Conservation (phyloP, 1,140 invertebrate species). For the Drosophila sp. region DNA sequence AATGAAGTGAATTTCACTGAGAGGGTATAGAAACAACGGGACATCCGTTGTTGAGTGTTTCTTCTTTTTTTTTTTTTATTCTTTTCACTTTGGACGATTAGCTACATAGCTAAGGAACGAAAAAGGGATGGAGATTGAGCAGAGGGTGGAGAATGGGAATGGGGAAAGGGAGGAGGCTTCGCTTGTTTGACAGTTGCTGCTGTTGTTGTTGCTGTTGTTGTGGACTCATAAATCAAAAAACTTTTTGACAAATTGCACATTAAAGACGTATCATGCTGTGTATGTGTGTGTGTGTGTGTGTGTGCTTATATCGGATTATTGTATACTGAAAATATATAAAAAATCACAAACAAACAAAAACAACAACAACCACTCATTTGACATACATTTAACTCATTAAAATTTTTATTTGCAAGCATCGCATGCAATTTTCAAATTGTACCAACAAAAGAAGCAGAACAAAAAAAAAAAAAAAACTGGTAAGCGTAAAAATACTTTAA, state of each 20-base stretch:
- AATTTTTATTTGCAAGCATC: conserved; percentile 10
- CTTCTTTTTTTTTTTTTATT: conserved; percentile 35
- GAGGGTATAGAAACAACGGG: conserved; percentile 2
- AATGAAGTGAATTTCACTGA: neutral
- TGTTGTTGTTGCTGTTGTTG: conserved; percentile 24
- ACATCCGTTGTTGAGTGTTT: neutral
- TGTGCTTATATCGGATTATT: conserved; percentile 38
- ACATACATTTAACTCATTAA: conserved; percentile 18
- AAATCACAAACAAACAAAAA: neutral
- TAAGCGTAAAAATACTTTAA: conserved; percentile 61
- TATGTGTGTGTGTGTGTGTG: conserved; percentile 15
- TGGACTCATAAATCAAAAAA: conserved; percentile 77
- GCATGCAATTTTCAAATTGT: conserved; percentile 9
- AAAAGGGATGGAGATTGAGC: conserved; percentile 13
- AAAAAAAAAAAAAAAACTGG: conserved; percentile 21
- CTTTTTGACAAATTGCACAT: conserved; percentile 80
- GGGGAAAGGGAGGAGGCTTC: neutral
- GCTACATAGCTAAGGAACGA: conserved; percentile 12
- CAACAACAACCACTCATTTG: conserved; percentile 5
- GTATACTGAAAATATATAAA: conserved; percentile 49
- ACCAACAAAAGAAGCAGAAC: conserved; percentile 22
- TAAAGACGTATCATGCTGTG: conserved; percentile 58
- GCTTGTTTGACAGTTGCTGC: conserved; percentile 54
- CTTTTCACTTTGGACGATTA: conserved; percentile 24
- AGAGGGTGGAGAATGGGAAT: no score